These are phyloP conservation scores for Ischnus inquisitorius DNA, from an alignment of 2,888 invertebrate species.

Conservation along the genomic window DNA sequence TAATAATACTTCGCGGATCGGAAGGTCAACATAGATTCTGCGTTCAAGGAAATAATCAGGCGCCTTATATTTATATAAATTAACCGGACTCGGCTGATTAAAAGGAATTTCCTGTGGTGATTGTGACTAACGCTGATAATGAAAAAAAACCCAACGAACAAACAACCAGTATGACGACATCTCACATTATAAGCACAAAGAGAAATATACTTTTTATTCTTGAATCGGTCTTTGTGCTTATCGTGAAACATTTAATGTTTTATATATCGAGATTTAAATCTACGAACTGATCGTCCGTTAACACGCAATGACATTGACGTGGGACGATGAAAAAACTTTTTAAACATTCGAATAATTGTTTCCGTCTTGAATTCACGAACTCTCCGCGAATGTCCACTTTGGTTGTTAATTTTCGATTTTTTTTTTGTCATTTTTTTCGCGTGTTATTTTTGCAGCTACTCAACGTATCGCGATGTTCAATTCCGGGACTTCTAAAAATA, in stretches of 20 bases:
- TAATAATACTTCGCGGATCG: constrained; percentile 25
- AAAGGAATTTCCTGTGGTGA: background rate
- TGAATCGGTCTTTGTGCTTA: too few relatives aligned
- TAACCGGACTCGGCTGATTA: background rate
- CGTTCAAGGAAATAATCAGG: background rate
- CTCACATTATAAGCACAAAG: too few relatives aligned
- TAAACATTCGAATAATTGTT: constrained; percentile 55
- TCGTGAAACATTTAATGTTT: background rate
- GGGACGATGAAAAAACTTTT: constrained; percentile 47
- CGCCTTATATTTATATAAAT: background rate
- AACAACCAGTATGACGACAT: too few relatives aligned
- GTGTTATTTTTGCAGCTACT: background rate
- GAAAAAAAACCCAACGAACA: background rate
- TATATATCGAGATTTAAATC: constrained; percentile 18
- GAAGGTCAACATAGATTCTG: constrained; percentile 10
- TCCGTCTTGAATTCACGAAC: constrained; percentile 28
- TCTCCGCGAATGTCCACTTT: too few relatives aligned
- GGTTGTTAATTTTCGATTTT: too few relatives aligned
- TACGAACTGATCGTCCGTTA: constrained; percentile 13
- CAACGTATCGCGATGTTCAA: background rate
- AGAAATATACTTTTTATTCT: too few relatives aligned
- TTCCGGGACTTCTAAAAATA: too few relatives aligned
- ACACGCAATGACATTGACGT: constrained; percentile 35
- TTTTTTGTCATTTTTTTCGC: too few relatives aligned
- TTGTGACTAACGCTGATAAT: background rate